Conservation (phyloP, 2,888 invertebrate species). For the Drosophila buzzatii region DNA sequence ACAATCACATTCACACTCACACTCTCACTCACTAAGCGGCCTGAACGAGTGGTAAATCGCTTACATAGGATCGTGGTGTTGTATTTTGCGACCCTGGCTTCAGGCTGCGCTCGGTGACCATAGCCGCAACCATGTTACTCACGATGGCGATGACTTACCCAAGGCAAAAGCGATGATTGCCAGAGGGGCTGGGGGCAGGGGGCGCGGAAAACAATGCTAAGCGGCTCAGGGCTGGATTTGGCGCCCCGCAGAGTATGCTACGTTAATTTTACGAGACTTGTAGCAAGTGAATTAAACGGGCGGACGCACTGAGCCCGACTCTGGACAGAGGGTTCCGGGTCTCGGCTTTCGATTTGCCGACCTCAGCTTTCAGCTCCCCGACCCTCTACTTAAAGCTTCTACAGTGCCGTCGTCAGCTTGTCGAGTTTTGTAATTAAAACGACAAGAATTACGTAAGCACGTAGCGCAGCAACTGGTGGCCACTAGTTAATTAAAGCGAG, state of each 20-base stretch:
- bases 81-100: slow-evolving; percentile 41
- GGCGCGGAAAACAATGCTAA: slow-evolving; percentile 57
- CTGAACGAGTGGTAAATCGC: slow-evolving; percentile 55
- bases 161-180: not conserved
- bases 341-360: slow-evolving; percentile 11
- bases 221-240: slow-evolving; percentile 49
- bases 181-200: slow-evolving; percentile 2
- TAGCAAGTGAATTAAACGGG: slow-evolving; percentile 70
- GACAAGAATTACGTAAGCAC: slow-evolving; percentile 74
- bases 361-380: slow-evolving; percentile 2
- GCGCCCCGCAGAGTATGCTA: slow-evolving; percentile 56
- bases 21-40: slow-evolving; percentile 71
- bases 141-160: slow-evolving; percentile 35
- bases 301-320: slow-evolving; percentile 22
- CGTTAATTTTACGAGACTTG: slow-evolving; percentile 65
- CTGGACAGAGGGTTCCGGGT: slow-evolving; percentile 23
- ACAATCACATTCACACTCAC: not conserved
- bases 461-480: slow-evolving; percentile 71
- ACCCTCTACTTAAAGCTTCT: slow-evolving; percentile 33
- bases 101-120: slow-evolving; percentile 30
- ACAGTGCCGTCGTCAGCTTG: slow-evolving; percentile 47
- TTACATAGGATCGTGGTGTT: slow-evolving; percentile 42
- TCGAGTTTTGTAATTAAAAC: slow-evolving; percentile 75
- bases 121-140: slow-evolving; percentile 32
- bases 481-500: slow-evolving; percentile 71